A percentile compares a stretch with the other conserved stretches of the same genome.
Evolutionary conservation across 1,140 invertebrate species (phyloP).

Genomic region (Idris sp.): DNA sequence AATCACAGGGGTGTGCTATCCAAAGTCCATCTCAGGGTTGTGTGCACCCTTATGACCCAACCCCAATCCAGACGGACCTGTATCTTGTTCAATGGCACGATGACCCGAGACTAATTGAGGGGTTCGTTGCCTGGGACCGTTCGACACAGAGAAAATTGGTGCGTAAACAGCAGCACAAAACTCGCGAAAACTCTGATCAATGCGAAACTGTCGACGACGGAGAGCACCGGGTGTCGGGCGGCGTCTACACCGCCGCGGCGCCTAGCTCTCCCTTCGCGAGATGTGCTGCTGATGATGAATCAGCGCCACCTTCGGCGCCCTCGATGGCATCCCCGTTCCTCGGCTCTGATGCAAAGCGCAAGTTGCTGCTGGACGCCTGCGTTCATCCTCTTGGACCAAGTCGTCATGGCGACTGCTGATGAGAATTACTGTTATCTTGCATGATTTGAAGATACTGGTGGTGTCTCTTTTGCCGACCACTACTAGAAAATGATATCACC

Average conservation of each 20-base stretch:
- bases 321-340: conserved; percentile 48
- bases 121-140: background rate
- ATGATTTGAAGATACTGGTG: background rate
- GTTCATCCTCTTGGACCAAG: conserved; percentile 52
- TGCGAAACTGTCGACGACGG: conserved; percentile 35
- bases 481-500: conserved; percentile 7
- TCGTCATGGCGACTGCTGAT: conserved; percentile 12
- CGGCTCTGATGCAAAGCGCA: conserved; percentile 34
- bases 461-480: conserved; percentile 36
- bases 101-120: no score
- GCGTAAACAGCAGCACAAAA: background rate
- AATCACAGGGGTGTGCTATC: conserved; percentile 3
- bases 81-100: background rate
- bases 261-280: conserved; percentile 64
- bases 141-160: background rate
- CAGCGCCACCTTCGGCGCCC: conserved; percentile 60
- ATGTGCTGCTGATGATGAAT: conserved; percentile 60
- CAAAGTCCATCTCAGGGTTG: conserved; percentile 25
- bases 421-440: background rate
- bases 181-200: background rate
- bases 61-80: no score
- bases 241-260: conserved; percentile 68
- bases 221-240: conserved; percentile 64
- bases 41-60: conserved; percentile 1
- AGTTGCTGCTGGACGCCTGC: conserved; percentile 51